A percentile compares a stretch with the other conserved stretches of the same genome.
These are phyloP conservation scores for Cyanoderma ruficeps DNA, from an alignment of 2,113 vertebrate genomes.

Conservation along the genomic window DNA sequence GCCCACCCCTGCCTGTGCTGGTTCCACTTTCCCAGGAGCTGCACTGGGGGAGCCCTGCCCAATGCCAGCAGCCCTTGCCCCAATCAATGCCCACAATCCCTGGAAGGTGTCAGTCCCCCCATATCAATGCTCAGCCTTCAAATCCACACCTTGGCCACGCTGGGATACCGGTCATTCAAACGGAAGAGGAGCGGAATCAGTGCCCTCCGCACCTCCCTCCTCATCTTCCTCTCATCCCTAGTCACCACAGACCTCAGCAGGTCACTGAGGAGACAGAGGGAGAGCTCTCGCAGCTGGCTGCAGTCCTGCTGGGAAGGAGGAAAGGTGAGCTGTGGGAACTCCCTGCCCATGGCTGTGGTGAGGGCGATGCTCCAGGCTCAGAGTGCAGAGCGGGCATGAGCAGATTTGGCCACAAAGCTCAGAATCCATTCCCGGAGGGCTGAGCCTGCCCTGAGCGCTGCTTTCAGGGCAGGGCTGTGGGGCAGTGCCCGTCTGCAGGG, in stretches of 20 bases:
- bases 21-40: not conserved
- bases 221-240: not conserved
- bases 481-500: not conserved
- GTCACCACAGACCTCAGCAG: not conserved
- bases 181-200: not conserved
- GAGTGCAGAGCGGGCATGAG: not conserved
- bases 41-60: not conserved
- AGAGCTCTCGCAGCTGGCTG: not conserved
- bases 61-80: not conserved
- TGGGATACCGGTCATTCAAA: not conserved
- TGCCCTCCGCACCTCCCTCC: not conserved
- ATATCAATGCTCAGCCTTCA: not conserved
- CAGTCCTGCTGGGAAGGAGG: not conserved
- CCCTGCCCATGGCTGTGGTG: rapidly evolving
- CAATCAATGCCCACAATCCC: rapidly evolving
- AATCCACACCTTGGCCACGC: not conserved
- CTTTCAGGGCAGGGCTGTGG: not conserved
- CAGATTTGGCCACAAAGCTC: not conserved
- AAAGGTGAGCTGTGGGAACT: not conserved
- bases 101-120: not conserved
- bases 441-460: not conserved
- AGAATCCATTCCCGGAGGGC: not conserved
- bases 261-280: not conserved
- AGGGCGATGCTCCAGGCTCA: not conserved
- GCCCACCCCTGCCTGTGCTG: not conserved